Base-by-base conservation (phyloP, 2,888 invertebrate species). In the Dasysyrphus tricinctus region DNA sequence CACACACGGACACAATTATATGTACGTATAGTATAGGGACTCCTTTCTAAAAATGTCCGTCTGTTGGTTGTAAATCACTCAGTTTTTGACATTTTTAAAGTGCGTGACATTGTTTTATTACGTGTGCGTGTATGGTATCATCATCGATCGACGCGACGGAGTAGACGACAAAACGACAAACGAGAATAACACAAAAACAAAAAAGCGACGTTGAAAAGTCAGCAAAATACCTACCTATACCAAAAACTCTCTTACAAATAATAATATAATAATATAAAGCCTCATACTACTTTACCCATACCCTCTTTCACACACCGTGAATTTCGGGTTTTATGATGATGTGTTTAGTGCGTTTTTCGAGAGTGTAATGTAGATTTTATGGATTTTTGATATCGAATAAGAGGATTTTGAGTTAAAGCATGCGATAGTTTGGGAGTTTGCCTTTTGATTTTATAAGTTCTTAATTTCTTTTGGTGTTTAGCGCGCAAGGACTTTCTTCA, bases 21-120 rank as follows among this genome's bases (percentile, higher is more conserved):
- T 3, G 24, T 24, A 39, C 4, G 67, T 51, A 77, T 56, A 57
- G 63, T 59, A 70, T 61, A 67, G 78, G 32, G 73, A 77, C 86
- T 86, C 82, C 86, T 86, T 86, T 86, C 86, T 86, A 86, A 86
- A 86, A 86, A 78, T 83, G 87, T 88, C 88, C 88, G 89, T 89
- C 88, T 89, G 88, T 80, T 89, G 90, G 89, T 90, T 90, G 92
- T 92, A 92, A 92, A 92, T 92, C 92, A 92, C 92, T 92, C 92
- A 92, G 91, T 90, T 90, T 92, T 91, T 92, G 92, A 92, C 92
- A 90, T 90, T 92, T 91, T 91, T 91, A 91, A 92, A 92, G 92
- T 92, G 91, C 92, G 91, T 92, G 92, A 91, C 92, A 92, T 91
- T 92, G 92, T 92, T 92, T 91, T 91, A 92, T 91, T 89, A 90